phyloP scores from a whole-genome alignment of 1,140 invertebrate species.

The Chionoecetes opilio region DNA sequence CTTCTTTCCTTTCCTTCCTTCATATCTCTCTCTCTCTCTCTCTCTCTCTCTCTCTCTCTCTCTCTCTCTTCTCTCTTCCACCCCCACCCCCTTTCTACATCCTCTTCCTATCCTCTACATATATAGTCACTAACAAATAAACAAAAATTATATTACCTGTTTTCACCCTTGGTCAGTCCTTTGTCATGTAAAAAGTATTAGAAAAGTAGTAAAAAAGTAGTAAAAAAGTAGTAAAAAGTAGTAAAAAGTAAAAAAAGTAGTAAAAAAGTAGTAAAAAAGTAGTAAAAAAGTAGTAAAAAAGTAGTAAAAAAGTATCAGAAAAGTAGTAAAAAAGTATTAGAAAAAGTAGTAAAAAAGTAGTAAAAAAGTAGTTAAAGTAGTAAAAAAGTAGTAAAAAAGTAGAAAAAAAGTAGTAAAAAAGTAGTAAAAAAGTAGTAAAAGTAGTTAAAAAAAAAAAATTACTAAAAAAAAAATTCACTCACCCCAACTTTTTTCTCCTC shows the following conservation, averaged over 20 bases:
- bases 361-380: background rate
- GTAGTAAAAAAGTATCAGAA: too few species aligned
- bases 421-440: too few species aligned
- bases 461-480: background rate
- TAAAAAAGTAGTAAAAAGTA: too few species aligned
- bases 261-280: too few species aligned
- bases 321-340: background rate
- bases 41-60: background rate
- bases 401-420: too few species aligned
- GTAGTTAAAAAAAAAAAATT: too few species aligned
- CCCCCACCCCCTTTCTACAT: background rate
- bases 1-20: background rate
- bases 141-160: background rate
- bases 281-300: too few species aligned
- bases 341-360: background rate
- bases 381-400: too few species aligned
- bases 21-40: background rate
- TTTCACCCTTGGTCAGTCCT: too few species aligned
- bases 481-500: background rate
- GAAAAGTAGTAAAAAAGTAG: background rate
- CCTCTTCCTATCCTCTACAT: background rate
- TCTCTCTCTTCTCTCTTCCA: background rate
- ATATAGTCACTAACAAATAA: background rate
- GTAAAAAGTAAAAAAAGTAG: background rate
- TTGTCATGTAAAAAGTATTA: background rate